Base-by-base conservation (phyloP, 1,140 invertebrate species). In the Cotesia chilonis region DNA sequence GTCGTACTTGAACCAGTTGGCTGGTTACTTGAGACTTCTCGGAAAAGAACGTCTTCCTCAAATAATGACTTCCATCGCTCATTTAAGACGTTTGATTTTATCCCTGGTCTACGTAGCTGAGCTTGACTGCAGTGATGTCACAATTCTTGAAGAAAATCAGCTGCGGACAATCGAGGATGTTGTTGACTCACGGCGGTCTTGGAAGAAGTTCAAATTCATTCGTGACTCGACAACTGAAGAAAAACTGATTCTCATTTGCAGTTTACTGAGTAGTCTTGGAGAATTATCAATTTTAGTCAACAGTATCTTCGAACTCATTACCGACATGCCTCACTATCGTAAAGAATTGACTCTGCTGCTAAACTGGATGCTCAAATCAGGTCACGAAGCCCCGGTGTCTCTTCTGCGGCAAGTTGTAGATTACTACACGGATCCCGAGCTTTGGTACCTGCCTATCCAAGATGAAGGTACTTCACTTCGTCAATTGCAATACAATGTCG, bases 21-120 rank as follows among this genome's bases (percentile, higher is more conserved):
- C 86, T 52, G 92, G 91, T 7, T 93, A 92, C 79, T 78, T 92
- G 14, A 82, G 82, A 63, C 75, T 91, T 36, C 83, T 92, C 72
- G 86, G 79, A 47, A 84, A 85, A 54, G 85, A 89, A 73, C 85
- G 87, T 75, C 82, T 92, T 14, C 84, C 87, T 4, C 72, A 80
- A 38, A 83, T 91, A 55, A 81, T 92, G 66, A 85, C 85, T 68
- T 89, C 87, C 1, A 77, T 80, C 6, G 79, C 84, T 68, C 86
- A 90, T 75, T 82, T 90, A 74, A 81, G 86, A 70, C 83, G 86
- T 70, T 81, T 92, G 17, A 79, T 90, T 35, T 78, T 88, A 55
- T 85, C 89, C 36, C 82, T 92, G 14, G 76, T 89, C 2, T 87
- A 89, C 35, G 84, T 90, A 68, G 84, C 88, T 28, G 87, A 89